phyloP scores from a whole-genome alignment of 2,113 vertebrate species.

The Hemiprocne comata region DNA sequence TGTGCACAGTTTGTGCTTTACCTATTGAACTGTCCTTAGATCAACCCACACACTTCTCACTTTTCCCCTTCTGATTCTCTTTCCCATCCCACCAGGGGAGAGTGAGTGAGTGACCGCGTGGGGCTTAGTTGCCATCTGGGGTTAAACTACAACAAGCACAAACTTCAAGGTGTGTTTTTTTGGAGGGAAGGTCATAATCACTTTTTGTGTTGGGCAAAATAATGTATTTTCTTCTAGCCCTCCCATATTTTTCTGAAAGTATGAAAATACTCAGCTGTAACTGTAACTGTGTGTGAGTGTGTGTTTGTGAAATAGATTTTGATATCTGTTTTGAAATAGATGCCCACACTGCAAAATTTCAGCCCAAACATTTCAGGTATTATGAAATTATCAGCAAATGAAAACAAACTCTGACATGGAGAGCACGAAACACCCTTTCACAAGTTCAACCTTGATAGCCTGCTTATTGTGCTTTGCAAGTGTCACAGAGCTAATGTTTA shows the following conservation, averaged over 20 bases:
- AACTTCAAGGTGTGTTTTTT: neutral
- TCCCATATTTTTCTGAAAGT: neutral
- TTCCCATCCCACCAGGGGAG: too few species aligned
- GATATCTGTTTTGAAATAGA: neutral
- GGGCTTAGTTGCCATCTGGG: too few species aligned
- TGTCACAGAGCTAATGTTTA: neutral
- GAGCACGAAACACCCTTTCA: rapidly evolving
- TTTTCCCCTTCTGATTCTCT: too few species aligned
- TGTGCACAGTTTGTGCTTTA: too few species aligned
- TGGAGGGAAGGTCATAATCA: neutral
- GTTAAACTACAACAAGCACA: too few species aligned
- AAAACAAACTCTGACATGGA: neutral
- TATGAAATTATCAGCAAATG: neutral
- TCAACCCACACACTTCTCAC: too few species aligned
- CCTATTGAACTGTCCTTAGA: too few species aligned
- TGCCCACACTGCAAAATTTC: neutral
- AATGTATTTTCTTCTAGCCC: neutral
- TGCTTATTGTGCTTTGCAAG: neutral
- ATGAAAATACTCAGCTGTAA: neutral
- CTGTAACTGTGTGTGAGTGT: neutral
- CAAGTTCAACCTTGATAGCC: neutral
- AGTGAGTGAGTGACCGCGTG: too few species aligned
- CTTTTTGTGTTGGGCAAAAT: neutral
- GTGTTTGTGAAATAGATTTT: neutral
- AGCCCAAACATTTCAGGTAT: neutral